Evolutionary conservation across 2,113 vertebrate species (phyloP), one percentile per base, ranked within the genome.

Genomic region (Silurus meridionalis): DNA sequence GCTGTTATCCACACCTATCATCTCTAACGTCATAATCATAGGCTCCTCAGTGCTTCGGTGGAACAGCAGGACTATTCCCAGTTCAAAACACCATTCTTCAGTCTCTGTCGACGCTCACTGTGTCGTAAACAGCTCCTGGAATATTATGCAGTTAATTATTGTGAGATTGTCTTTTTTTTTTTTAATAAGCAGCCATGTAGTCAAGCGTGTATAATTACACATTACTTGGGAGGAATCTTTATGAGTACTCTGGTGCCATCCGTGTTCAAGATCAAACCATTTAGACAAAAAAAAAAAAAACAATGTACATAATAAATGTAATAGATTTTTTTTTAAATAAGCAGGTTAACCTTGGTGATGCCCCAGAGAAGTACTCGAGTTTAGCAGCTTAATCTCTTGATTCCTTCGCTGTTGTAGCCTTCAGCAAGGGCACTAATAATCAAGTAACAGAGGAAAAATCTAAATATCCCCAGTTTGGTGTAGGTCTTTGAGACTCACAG

Each of bases 11-110:
- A 58, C 61, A 85, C 84, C 75, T 79, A 78, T 87, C 83, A 82
- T 69, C 69, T 67, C 28, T 72, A 87, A 78, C 71, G 60, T 89
- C 85, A 89, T 89, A 85, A 89, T 58, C 86, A 74, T 82, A 58
- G 48, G 61, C 10, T 84, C 75, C 79, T 87, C 79, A 23, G 63
- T 15, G 63, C 63, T 89, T 55, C 52, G 46, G 15, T 80, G 78
- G 55, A 80, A 80, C 78, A 63, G 61, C 66, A 60, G 52, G 23
- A 25, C 4, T 82, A 53, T 67, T 75, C 77, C 81, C 50, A 82
- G 63, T 48, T 71, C 53, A 60, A 52, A 83, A 46, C 28, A 11
- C 25, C 2, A 61, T 37, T 64, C 50, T 87, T 78, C 60, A 21
- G 23, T 14, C 48, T 19, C 46, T 23, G 58, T 77, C 60, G 53